Evolutionary conservation across 2,113 vertebrate species (phyloP), one percentile per base, ranked within the genome.

Genomic region (Callaeas wilsoni): DNA sequence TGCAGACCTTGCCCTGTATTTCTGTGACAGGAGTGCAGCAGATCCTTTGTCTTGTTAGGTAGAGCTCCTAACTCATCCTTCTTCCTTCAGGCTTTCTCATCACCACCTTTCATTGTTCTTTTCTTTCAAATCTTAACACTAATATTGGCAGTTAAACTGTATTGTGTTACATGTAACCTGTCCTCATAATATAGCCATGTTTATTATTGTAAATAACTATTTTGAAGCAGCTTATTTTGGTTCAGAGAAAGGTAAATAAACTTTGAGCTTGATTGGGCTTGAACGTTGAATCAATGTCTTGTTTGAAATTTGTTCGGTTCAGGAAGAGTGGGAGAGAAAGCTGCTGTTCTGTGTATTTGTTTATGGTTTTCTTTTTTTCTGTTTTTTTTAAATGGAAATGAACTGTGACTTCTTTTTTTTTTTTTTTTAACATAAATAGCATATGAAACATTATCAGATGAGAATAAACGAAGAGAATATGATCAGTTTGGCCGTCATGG

Each of bases 371-470:
- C 0, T 44, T n/a, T 52, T 62, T 57, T 30, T 1, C 6, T 42
- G 6, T 2, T 37, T 67, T 65, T 75, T 60, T 8, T 7, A 41
- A 57, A 35, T 71, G 19, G 7, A 23, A 64, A 37, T 68, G 12
- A 91, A 41, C 7, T 29, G 25, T 52, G 59, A 47, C 4, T 9
- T 8, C 35, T 80, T 87, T 76, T 16, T 62, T n/a, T 32, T 83
- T 91, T 84, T 56, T 56, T 42, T 93, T 47, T 0, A 16, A 59
- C 2, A 27, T 63, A 35, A 90, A 92, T 91, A 99, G 99, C 99
- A 1, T 99, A 99, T 44, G 99, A 99, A 97, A 99, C 98, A 0
- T 94, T 99, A 42, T 99, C 99, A 3, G 99, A 99, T 94, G 98
- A 98, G 65, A 98, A 98, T 94, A 98, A 98, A 94, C 96, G 99